Evolutionary conservation across 2,113 vertebrate species (phyloP).

Genomic region (Thinocorus orbignyianus): DNA sequence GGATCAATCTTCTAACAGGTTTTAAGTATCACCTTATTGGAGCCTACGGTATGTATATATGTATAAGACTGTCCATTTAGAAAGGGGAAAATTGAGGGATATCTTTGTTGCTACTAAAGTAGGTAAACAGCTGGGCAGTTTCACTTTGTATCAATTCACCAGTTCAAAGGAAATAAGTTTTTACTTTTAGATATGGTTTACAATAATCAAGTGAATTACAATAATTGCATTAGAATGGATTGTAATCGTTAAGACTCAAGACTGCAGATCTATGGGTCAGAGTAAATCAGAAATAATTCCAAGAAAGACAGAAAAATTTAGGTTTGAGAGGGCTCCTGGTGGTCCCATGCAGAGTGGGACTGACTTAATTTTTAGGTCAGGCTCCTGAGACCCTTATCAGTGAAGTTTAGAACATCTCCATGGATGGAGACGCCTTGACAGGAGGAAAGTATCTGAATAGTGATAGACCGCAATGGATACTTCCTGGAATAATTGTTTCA

Average conservation of each 20-base stretch:
- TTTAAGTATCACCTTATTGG: neutral
- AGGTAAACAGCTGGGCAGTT: neutral
- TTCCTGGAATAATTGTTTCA: neutral
- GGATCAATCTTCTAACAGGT: neutral
- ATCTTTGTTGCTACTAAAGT: neutral
- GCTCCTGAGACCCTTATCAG: neutral
- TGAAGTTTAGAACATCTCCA: neutral
- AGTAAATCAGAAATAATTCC: neutral
- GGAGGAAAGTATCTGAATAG: neutral
- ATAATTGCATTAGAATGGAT: neutral
- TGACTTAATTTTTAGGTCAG: neutral
- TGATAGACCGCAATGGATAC: neutral
- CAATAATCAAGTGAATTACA: neutral
- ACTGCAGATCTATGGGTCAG: neutral
- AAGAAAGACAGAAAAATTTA: neutral
- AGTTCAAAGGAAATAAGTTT: neutral
- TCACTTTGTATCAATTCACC: neutral
- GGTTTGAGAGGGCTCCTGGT: neutral
- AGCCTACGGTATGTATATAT: neutral
- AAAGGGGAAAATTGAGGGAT: neutral
- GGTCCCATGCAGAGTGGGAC: neutral
- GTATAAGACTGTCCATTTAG: neutral
- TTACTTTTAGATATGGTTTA: neutral
- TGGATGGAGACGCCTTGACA: neutral
- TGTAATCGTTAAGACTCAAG: neutral